Evolutionary conservation across 2,797 vertebrate species (phyloP).

Genomic region (Propithecus deckenii): DNA sequence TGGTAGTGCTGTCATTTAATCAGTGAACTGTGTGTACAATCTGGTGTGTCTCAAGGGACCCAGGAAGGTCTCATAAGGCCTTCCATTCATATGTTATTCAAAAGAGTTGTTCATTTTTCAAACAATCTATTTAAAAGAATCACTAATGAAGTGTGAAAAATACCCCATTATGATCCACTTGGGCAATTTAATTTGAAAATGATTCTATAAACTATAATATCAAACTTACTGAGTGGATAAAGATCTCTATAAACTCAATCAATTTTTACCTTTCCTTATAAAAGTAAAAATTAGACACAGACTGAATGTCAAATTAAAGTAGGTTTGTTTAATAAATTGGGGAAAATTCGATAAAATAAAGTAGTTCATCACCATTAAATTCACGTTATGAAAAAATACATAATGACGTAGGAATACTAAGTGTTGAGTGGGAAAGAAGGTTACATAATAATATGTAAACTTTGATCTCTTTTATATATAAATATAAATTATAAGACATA

Average conservation of each 20-base stretch:
- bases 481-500: not conserved
- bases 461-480: not conserved
- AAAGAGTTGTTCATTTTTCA: not conserved
- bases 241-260: not conserved
- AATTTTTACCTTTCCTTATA: not conserved
- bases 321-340: not conserved
- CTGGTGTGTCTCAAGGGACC: not conserved
- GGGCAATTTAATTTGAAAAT: not conserved
- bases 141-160: not conserved
- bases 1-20: not conserved
- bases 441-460: not conserved
- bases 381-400: not conserved
- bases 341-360: not conserved
- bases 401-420: not conserved
- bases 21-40: not conserved
- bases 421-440: not conserved
- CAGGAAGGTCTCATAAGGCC: not conserved
- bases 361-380: not conserved
- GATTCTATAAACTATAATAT: not conserved
- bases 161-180: not conserved
- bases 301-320: not conserved
- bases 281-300: not conserved
- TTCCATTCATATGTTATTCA: not conserved
- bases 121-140: slow-evolving; percentile 26
- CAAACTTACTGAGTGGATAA: not conserved